Evolutionary conservation across 2,797 vertebrate genomes (phyloP).

Genomic region (Clarias fuscus): DNA sequence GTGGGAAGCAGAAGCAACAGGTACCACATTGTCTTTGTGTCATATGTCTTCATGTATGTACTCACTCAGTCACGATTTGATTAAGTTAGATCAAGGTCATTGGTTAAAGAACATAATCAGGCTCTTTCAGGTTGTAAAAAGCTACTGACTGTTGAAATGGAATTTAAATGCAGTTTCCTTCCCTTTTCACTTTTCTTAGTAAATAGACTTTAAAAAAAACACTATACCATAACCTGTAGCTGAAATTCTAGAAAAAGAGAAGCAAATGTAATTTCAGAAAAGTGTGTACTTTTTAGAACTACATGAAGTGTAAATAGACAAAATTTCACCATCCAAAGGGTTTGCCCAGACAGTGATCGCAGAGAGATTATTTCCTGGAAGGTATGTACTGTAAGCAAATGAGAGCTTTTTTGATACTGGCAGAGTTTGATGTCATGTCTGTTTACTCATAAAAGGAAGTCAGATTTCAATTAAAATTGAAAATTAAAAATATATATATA

Average conservation of each 20-base stretch:
- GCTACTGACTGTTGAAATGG: background rate
- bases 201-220: background rate
- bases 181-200: background rate
- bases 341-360: background rate
- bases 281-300: background rate
- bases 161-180: background rate
- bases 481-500: no score
- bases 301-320: background rate
- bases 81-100: background rate
- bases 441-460: slow-evolving; percentile 6
- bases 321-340: background rate
- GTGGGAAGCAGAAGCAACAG: background rate
- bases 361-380: background rate
- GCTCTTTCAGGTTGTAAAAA: background rate
- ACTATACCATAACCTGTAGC: background rate
- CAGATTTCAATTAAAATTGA: background rate
- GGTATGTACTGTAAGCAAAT: background rate
- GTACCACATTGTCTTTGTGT: background rate
- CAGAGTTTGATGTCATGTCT: background rate
- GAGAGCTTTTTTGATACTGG: background rate
- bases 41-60: background rate
- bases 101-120: background rate
- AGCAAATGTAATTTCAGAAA: background rate
- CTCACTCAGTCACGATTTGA: background rate
- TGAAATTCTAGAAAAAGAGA: background rate